Conservation (phyloP, 1,140 invertebrate genomes). For the Pachypeltis micranthus region DNA sequence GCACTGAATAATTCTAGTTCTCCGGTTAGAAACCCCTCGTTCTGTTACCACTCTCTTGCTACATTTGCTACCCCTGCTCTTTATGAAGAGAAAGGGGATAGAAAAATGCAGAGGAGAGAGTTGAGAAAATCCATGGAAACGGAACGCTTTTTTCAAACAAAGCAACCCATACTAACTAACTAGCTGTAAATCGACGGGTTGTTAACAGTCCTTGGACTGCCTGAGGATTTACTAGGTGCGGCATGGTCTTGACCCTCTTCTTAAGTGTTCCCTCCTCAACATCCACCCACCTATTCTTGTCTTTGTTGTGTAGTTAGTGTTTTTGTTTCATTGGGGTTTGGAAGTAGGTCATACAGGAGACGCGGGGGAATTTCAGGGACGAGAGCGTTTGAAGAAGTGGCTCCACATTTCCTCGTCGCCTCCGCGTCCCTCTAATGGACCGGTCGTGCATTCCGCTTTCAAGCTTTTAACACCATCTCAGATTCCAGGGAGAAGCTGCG, state of each 20-base stretch:
- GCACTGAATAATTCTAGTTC: not conserved
- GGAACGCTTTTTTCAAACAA: not conserved
- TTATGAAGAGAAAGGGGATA: not conserved
- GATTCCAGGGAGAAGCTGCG: not conserved
- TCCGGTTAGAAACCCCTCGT: not conserved
- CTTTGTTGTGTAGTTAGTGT: not conserved
- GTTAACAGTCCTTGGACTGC: not conserved
- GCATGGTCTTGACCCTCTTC: slow-evolving; percentile 2
- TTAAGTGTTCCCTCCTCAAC: not conserved
- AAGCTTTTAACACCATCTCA: slow-evolving; percentile 9
- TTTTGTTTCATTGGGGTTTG: not conserved
- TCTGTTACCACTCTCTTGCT: too few relatives aligned
- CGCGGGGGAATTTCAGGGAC: not conserved
- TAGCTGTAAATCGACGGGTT: not conserved
- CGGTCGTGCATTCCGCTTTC: not conserved
- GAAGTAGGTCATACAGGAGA: not conserved
- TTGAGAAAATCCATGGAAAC: not conserved
- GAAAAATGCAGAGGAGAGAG: not conserved
- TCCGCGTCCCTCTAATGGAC: not conserved
- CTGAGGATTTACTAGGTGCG: not conserved
- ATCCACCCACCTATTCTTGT: too few relatives aligned
- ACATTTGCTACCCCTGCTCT: too few relatives aligned
- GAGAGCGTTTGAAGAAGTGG: not conserved
- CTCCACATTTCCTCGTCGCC: not conserved
- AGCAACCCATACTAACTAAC: slow-evolving; percentile 1